A percentile compares a stretch with the other conserved stretches of the same genome.
Conservation (phyloP, 2,888 invertebrate species). For the Laspeyria flexula region DNA sequence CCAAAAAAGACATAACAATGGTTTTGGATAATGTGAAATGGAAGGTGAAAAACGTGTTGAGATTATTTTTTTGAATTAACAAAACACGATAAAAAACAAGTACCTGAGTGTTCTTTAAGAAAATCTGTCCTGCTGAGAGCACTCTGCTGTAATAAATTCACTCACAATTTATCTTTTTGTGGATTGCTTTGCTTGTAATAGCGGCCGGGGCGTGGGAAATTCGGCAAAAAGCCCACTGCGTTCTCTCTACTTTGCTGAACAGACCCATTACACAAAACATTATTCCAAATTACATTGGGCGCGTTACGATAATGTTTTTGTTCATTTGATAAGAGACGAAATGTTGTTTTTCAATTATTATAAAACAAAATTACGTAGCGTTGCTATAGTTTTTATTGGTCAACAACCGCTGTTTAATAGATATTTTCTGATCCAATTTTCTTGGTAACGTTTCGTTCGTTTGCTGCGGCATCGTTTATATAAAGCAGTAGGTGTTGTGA, state of each 20-base stretch:
- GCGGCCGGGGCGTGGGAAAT: constrained; percentile 50
- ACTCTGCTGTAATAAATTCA: constrained; percentile 74
- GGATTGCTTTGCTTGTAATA: constrained; percentile 70
- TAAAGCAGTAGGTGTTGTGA: constrained; percentile 6
- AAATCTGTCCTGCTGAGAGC: constrained; percentile 77
- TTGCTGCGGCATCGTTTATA: constrained; percentile 10
- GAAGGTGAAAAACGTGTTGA: constrained; percentile 26
- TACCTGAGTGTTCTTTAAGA: constrained; percentile 70
- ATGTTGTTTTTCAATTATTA: constrained; percentile 66
- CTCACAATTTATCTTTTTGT: constrained; percentile 78
- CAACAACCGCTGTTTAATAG: constrained; percentile 31
- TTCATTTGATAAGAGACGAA: constrained; percentile 70
- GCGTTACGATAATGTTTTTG: constrained; percentile 72
- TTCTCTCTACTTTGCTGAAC: constrained; percentile 65
- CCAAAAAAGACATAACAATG: background rate
- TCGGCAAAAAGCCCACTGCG: constrained; percentile 58
- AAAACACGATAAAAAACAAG: constrained; percentile 63
- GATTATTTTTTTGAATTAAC: constrained; percentile 56
- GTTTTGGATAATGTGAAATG: background rate
- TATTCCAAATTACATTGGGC: constrained; percentile 78
- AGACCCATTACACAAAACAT: constrained; percentile 76
- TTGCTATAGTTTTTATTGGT: constrained; percentile 36
- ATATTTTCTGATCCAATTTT: constrained; percentile 36
- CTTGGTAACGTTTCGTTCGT: constrained; percentile 20
- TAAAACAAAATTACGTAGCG: constrained; percentile 45